phyloP scores from a whole-genome alignment of 2,888 invertebrate genomes.

The Epistrophe eligans region DNA sequence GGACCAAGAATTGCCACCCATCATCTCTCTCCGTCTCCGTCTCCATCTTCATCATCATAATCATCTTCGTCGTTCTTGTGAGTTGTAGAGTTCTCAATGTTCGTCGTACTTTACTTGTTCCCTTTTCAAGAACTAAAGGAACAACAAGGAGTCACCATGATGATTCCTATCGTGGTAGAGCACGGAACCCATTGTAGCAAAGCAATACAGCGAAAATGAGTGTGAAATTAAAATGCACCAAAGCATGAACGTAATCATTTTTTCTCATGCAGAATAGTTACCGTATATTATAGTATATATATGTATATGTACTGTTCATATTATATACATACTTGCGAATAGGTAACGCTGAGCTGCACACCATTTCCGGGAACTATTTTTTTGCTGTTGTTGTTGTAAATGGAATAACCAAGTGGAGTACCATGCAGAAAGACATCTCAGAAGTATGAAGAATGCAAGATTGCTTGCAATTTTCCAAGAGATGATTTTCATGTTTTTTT shows the following conservation, averaged over 20 bases:
- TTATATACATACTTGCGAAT: constrained; percentile 24
- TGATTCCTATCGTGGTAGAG: constrained; percentile 17
- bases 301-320: too few species aligned
- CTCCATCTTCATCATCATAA: neutral
- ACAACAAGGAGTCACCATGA: constrained; percentile 25
- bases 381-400: constrained; percentile 3
- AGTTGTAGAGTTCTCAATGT: neutral
- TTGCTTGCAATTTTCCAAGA: constrained; percentile 44
- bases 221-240: constrained; percentile 74
- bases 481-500: constrained; percentile 29
- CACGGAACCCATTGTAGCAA: constrained; percentile 42
- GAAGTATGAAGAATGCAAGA: constrained; percentile 28
- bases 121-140: constrained; percentile 21
- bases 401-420: constrained; percentile 36
- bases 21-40: neutral
- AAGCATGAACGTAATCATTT: constrained; percentile 63
- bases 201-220: constrained; percentile 64
- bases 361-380: constrained; percentile 26
- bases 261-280: constrained; percentile 33
- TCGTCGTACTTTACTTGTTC: neutral
- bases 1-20: constrained; percentile 12
- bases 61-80: constrained; percentile 9
- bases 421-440: constrained; percentile 24
- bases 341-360: constrained; percentile 45
- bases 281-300: neutral